Evolutionary conservation across 2,888 invertebrate genomes (phyloP).

Genomic region (Sarcophaga variegata): DNA sequence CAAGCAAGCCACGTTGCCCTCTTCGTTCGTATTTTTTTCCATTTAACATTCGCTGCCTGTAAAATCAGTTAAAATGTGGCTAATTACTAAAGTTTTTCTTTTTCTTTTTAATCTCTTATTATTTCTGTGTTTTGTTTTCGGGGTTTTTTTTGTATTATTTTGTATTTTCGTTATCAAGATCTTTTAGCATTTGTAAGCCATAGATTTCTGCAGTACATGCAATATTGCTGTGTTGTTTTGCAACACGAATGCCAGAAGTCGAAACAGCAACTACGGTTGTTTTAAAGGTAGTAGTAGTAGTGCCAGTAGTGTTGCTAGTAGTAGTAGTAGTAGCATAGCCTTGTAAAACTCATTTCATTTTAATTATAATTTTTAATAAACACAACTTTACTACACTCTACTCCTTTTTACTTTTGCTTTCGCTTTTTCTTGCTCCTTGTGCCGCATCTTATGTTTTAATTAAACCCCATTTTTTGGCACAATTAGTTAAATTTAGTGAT

Average conservation of each 20-base stretch:
- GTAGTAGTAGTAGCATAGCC: neutral
- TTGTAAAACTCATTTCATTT: slow-evolving; percentile 53
- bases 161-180: slow-evolving; percentile 62
- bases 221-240: slow-evolving; percentile 31
- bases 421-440: slow-evolving; percentile 43
- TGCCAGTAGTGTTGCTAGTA: neutral
- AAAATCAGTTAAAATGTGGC: slow-evolving; percentile 79
- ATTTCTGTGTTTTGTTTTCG: neutral
- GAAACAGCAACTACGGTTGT: neutral
- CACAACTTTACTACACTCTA: slow-evolving; percentile 34
- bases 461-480: slow-evolving; percentile 53
- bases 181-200: slow-evolving; percentile 32
- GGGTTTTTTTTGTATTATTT: slow-evolving; percentile 42
- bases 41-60: slow-evolving; percentile 68
- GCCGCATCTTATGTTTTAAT: slow-evolving; percentile 52
- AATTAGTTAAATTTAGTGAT: slow-evolving; percentile 61
- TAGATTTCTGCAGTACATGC: slow-evolving; percentile 35
- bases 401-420: slow-evolving; percentile 43
- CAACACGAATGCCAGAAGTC: slow-evolving; percentile 41
- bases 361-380: slow-evolving; percentile 61
- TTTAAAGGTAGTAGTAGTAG: neutral
- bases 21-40: slow-evolving; percentile 19
- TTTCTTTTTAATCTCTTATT: slow-evolving; percentile 50
- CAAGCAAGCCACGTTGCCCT: neutral
- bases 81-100: slow-evolving; percentile 80